Conservation (phyloP, 2,113 vertebrate species). For the Herpailurus yagouaroundi region DNA sequence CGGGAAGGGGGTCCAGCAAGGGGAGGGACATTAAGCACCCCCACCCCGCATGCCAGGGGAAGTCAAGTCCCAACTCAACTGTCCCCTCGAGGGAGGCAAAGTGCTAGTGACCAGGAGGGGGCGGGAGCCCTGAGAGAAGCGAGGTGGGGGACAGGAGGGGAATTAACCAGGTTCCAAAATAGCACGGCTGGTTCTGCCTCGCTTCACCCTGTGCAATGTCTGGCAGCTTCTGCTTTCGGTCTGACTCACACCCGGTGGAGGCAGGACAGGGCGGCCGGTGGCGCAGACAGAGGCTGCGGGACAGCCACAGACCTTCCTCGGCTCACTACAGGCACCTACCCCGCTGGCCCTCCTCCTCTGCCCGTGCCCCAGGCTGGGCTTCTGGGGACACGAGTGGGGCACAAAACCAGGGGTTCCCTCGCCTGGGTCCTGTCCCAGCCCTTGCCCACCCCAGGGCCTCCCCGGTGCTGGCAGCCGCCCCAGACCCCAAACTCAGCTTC, state of each 20-base stretch:
- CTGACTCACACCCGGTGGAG: conserved; percentile 83
- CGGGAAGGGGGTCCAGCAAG: background rate
- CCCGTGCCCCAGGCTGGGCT: background rate
- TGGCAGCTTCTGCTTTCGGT: conserved; percentile 88
- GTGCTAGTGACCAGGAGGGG: background rate
- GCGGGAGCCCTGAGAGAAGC: conserved; percentile 49
- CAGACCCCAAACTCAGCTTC: background rate
- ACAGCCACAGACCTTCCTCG: background rate
- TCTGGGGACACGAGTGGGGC: background rate
- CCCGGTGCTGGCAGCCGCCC: background rate
- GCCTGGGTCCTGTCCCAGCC: background rate
- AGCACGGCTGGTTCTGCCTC: conserved; percentile 86
- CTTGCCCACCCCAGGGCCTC: background rate
- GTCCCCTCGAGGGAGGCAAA: background rate
- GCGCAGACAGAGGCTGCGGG: background rate
- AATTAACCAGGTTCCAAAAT: conserved; percentile 87
- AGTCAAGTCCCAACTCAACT: background rate
- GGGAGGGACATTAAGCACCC: background rate
- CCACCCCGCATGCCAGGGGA: background rate
- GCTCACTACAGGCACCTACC: background rate
- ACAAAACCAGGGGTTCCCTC: background rate
- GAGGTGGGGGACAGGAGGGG: conserved; percentile 56
- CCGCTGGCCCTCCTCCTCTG: background rate
- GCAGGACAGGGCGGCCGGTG: background rate
- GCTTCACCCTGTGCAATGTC: conserved; percentile 65